Percentiles rank a stretch among this genome's conserved stretches.
Evolutionary conservation across 2,888 invertebrate genomes (phyloP).

Genomic region (Scaptomyza flava): DNA sequence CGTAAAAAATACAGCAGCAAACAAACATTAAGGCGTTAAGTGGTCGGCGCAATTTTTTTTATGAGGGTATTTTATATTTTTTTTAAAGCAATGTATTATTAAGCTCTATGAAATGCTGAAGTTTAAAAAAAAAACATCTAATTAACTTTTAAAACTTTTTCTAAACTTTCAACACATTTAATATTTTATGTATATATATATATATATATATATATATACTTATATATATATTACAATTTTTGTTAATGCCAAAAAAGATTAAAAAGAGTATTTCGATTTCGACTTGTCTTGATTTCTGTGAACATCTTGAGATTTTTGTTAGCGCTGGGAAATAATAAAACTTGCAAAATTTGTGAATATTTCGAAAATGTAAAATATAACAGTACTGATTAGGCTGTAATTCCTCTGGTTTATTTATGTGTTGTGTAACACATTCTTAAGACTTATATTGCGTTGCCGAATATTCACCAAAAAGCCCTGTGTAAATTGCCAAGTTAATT

Average conservation of each 20-base stretch:
- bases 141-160: too few species aligned
- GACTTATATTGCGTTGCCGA: slow-evolving; percentile 3
- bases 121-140: too few species aligned
- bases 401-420: slow-evolving; percentile 11
- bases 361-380: slow-evolving; percentile 5
- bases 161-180: not conserved
- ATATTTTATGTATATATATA: too few species aligned
- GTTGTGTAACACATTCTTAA: slow-evolving; percentile 23
- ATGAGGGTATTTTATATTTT: slow-evolving; percentile 22
- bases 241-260: too few species aligned
- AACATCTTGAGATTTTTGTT: slow-evolving; percentile 55
- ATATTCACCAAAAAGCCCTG: not conserved
- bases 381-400: slow-evolving; percentile 13
- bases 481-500: slow-evolving; percentile 22
- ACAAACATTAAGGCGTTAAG: slow-evolving; percentile 52
- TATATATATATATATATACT: too few species aligned
- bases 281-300: slow-evolving; percentile 17
- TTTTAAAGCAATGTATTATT: not conserved
- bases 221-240: too few species aligned
- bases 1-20: slow-evolving; percentile 42
- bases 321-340: slow-evolving; percentile 6
- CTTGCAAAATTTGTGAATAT: slow-evolving; percentile 38
- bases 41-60: slow-evolving; percentile 50
- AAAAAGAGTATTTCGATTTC: slow-evolving; percentile 5
- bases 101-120: not conserved